These are phyloP conservation scores for Falco biarmicus DNA, from an alignment of 2,797 vertebrate species.

Conservation along the genomic window DNA sequence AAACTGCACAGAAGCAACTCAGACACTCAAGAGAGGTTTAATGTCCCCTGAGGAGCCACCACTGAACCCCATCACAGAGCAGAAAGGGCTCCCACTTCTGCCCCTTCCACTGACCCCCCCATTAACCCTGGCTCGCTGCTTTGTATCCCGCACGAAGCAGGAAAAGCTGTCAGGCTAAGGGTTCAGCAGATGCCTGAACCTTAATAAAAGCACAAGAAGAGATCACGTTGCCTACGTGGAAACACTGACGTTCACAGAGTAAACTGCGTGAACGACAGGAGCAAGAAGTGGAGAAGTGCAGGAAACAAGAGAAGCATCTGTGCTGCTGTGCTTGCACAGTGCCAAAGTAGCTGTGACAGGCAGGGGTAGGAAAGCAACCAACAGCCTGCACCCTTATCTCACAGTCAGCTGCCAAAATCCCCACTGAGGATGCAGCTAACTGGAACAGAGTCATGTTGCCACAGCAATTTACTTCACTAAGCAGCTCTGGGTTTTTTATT, in stretches of 20 bases:
- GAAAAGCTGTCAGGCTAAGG: background rate
- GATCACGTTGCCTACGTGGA: background rate
- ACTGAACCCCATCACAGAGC: background rate
- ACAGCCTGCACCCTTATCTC: background rate
- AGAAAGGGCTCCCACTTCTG: background rate
- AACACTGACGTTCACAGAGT: background rate
- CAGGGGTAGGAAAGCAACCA: background rate
- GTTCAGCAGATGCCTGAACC: background rate
- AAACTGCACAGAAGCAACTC: background rate
- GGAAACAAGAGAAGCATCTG: background rate
- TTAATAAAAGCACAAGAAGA: background rate
- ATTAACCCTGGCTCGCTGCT: background rate
- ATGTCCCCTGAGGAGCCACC: background rate
- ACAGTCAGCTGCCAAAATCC: background rate
- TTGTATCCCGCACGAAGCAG: background rate
- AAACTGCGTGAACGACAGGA: background rate
- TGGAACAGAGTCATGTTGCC: background rate
- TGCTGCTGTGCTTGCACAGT: background rate
- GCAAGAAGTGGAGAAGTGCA: background rate
- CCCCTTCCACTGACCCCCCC: background rate
- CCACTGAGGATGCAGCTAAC: background rate
- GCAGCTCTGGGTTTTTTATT: background rate
- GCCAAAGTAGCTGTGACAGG: background rate
- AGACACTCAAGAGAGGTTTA: background rate
- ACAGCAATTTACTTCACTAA: background rate